Conservation (phyloP, 2,797 vertebrate genomes). For the Macrochelys suwanniensis region DNA sequence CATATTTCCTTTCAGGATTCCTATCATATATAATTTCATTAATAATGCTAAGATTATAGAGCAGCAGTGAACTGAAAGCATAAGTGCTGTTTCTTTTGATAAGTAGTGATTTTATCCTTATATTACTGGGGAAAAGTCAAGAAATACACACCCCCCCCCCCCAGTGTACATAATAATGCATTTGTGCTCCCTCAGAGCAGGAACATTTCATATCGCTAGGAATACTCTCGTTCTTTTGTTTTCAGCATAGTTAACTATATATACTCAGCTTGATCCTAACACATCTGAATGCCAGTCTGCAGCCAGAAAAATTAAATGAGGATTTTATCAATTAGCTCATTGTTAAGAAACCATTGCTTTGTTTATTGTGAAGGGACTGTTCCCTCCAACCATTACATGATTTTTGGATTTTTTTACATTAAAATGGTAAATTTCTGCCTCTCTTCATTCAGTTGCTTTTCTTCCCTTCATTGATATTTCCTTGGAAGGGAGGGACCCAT, state of each 20-base stretch:
- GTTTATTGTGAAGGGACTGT: not conserved
- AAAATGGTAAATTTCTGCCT: not conserved
- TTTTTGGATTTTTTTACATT: not conserved
- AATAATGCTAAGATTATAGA: not conserved
- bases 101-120: not conserved
- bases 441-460: not conserved
- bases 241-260: not conserved
- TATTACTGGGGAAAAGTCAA: not conserved
- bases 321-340: not conserved
- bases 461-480: not conserved
- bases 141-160: not conserved
- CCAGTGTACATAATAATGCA: not conserved
- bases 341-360: not conserved
- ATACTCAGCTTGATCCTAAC: not conserved
- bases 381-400: not conserved
- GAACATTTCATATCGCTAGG: not conserved
- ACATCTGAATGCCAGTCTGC: not conserved
- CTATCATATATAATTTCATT: not conserved
- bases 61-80: not conserved
- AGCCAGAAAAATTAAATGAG: conserved; percentile 22
- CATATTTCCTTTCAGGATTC: conserved; percentile 17
- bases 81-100: not conserved
- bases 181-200: not conserved
- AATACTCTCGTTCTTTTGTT: not conserved
- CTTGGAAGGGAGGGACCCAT: not conserved